These are phyloP conservation scores for Leuciscus idus DNA, from an alignment of 2,113 vertebrate genomes.

Conservation along the genomic window DNA sequence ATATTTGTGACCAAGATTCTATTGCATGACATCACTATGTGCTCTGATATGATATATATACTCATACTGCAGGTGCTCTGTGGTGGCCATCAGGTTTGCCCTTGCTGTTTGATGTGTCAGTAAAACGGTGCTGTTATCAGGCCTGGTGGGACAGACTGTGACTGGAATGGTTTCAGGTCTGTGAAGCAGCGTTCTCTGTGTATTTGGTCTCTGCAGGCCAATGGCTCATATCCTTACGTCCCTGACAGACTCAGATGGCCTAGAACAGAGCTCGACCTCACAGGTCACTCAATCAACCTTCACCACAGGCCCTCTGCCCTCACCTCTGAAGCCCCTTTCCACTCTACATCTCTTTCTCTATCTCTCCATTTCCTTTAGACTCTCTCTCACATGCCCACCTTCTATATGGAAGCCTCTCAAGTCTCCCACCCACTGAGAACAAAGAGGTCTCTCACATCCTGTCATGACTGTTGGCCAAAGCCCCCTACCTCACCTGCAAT, in stretches of 20 bases:
- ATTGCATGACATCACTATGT: background rate
- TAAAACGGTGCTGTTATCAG: conserved; percentile 39
- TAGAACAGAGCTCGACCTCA: conserved; percentile 52
- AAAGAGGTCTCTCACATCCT: conserved; percentile 29
- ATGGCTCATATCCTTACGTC: conserved; percentile 60
- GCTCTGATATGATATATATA: background rate
- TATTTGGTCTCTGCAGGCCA: conserved; percentile 54
- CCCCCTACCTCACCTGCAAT: background rate
- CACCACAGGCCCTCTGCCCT: conserved; percentile 65
- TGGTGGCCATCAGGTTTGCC: conserved; percentile 31
- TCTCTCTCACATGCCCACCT: background rate
- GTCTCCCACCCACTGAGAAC: conserved; percentile 6
- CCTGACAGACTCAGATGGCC: conserved; percentile 65
- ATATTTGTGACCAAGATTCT: background rate
- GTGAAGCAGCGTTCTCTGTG: conserved; percentile 10
- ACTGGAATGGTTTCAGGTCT: conserved; percentile 34
- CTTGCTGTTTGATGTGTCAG: conserved; percentile 45
- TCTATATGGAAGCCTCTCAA: conserved; percentile 36
- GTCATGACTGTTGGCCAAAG: conserved; percentile 27
- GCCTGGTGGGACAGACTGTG: conserved; percentile 14
- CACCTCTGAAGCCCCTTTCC: conserved; percentile 1
- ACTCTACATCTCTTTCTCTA: background rate
- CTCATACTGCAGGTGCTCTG: background rate
- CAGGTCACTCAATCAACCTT: conserved; percentile 72
- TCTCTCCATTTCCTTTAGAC: conserved; percentile 6